Percentiles rank a stretch among this genome's conserved stretches.
These are phyloP conservation scores for Stenurella melanura DNA, from an alignment of 2,888 invertebrate genomes.

Conservation along the genomic window DNA sequence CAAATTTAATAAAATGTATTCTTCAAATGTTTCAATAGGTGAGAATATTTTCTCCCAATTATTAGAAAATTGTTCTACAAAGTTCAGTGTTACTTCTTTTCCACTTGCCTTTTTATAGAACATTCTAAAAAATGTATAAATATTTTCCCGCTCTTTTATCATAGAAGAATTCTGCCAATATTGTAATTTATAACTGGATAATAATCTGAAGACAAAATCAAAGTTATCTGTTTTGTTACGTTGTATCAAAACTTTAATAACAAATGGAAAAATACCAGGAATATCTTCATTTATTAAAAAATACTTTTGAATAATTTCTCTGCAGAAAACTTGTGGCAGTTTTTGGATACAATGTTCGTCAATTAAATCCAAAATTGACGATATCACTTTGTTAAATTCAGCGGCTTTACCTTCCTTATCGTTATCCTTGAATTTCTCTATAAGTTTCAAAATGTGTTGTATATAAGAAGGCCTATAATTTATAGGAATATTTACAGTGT, in stretches of 20 bases:
- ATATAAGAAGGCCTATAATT: conserved; percentile 12
- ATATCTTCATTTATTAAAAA: not conserved
- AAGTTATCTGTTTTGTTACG: not conserved
- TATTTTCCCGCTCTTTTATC: not conserved
- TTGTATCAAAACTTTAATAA: conserved; percentile 20
- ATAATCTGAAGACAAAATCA: conserved; percentile 20
- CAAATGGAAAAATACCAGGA: conserved; percentile 17
- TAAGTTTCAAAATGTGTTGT: not conserved
- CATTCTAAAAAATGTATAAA: not conserved
- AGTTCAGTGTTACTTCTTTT: not conserved
- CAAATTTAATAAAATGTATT: conserved; percentile 24
- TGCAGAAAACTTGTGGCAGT: conserved; percentile 19
- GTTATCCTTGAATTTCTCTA: conserved; percentile 15
- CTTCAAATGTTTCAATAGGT: conserved; percentile 18
- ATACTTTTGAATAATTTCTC: conserved; percentile 21
- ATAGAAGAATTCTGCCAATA: conserved; percentile 10
- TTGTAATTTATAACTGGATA: conserved; percentile 21
- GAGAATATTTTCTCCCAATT: conserved; percentile 18
- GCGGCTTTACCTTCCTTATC: not conserved
- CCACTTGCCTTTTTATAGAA: conserved; percentile 5
- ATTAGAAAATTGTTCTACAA: conserved; percentile 12
- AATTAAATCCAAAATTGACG: conserved; percentile 7
- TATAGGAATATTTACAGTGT: conserved; percentile 4
- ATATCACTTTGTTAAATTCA: not conserved
- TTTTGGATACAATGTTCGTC: conserved; percentile 9